Base-by-base conservation (phyloP, 2,113 vertebrate genomes). In the Sardina pilchardus region DNA sequence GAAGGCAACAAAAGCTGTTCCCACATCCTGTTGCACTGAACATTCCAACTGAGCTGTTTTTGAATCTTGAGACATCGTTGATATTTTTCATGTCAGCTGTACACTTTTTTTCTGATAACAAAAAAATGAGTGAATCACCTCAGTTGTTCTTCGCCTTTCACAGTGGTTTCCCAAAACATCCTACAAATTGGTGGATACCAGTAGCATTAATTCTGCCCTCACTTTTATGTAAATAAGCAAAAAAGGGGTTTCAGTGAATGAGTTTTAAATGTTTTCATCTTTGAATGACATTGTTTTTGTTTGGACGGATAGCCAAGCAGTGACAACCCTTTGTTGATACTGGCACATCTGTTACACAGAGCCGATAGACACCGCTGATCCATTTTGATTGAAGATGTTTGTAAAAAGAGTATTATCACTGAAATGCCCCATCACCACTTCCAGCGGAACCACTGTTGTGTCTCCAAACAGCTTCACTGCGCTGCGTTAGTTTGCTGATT, bases 381-480 rank as follows among this genome's bases (percentile, higher is more conserved):
- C 5, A 34, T 36, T 43, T 81, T 71, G 50, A 85, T 71, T 71
- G 53, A 36, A 85, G 84, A 26, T 82, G 43, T 75, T 12, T 36
- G 71, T n/a, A 10, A 34, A 34, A 4, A 83, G 81, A 45, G 89
- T 90, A 83, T 83, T 83, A 85, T 87, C 88, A 90, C 89, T 90
- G 88, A 85, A 34, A 83, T 59, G 21, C 84, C 82, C 59, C 16
- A 81, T 45, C 81, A 78, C 83, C 83, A 86, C 83, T 87, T 30
- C 7, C 63, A 26, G 14, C 63, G 30, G n/a, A 78, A 12, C 53
- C 53, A 59, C 71, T 78, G 71, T 42, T 71, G 82, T 81, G 34
- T 85, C 86, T 78, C 26, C 36, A 26, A 82, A 83, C 63, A 82
- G 63, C 80, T 50, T 85, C 81, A 82, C 82, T 88, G 86, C 84